These are phyloP conservation scores for Xenops minutus DNA, from an alignment of 2,797 vertebrate species.

Conservation along the genomic window DNA sequence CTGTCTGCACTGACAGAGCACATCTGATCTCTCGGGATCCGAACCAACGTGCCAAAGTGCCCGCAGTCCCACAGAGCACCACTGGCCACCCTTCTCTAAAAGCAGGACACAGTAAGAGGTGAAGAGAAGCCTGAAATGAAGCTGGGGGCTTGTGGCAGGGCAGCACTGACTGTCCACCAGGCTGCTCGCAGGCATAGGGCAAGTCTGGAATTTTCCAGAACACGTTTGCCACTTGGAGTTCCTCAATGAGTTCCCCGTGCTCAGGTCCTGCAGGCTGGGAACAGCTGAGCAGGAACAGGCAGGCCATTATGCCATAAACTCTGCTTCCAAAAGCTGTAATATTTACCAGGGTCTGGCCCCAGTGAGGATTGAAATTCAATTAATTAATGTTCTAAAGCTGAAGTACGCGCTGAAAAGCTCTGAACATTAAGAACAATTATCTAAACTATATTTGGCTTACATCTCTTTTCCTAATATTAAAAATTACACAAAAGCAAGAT, in stretches of 20 bases:
- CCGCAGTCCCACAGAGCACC: background rate
- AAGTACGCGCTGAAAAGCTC: constrained; percentile 41
- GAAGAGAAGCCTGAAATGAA: background rate
- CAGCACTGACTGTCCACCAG: background rate
- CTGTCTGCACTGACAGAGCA: background rate
- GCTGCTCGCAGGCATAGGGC: background rate
- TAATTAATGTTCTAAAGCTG: constrained; percentile 44
- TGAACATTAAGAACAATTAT: constrained; percentile 40
- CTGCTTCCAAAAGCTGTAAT: background rate
- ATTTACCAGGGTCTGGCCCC: constrained; percentile 2
- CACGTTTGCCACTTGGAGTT: background rate
- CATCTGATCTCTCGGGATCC: background rate
- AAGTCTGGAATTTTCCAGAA: background rate
- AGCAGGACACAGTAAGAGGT: background rate
- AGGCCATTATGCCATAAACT: background rate
- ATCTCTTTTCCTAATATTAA: constrained; percentile 23
- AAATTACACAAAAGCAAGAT: constrained; percentile 36
- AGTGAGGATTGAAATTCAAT: constrained; percentile 17
- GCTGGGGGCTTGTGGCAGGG: background rate
- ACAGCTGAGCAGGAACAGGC: background rate
- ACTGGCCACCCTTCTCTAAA: background rate
- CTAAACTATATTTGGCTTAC: constrained; percentile 15
- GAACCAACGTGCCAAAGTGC: background rate
- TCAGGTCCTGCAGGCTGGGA: background rate
- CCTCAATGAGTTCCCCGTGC: background rate